These are phyloP conservation scores for Rhinolophus sinicus DNA, from an alignment of 2,113 vertebrate genomes.

Conservation along the genomic window DNA sequence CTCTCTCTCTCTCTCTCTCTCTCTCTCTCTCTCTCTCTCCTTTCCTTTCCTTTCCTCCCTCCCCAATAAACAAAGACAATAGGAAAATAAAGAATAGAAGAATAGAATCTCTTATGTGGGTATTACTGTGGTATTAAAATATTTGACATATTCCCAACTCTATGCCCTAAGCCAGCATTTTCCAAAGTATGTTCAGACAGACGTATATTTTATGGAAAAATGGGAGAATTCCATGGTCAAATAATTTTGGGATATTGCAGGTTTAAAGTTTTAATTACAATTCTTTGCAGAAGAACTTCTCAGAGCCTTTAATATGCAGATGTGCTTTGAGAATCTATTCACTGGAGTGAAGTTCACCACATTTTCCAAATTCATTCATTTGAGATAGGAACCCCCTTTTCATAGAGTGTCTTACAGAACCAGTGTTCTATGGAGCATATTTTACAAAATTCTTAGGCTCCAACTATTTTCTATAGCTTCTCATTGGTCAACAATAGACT, in stretches of 20 bases:
- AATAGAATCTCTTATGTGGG: neutral
- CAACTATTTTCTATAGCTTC: neutral
- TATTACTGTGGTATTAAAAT: neutral
- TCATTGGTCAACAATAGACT: neutral
- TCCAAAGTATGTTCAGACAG: neutral
- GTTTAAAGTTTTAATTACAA: conserved; percentile 45
- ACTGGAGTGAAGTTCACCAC: neutral
- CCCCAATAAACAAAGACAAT: neutral
- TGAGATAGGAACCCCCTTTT: neutral
- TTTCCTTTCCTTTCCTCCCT: neutral
- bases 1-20: neutral
- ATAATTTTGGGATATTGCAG: neutral
- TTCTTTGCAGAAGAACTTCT: conserved; percentile 34
- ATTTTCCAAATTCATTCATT: conserved; percentile 44
- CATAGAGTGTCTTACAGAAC: neutral
- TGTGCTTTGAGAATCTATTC: neutral
- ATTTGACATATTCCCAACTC: conserved; percentile 7
- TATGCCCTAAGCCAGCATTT: neutral
- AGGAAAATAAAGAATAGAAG: neutral
- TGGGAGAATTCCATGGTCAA: neutral
- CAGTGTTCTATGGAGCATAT: neutral
- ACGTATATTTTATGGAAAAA: conserved; percentile 7
- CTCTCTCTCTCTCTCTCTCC: neutral
- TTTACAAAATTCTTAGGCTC: neutral
- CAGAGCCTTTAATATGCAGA: neutral